Conservation (phyloP, 1,140 invertebrate genomes). For the Vollenhovia emeryi region DNA sequence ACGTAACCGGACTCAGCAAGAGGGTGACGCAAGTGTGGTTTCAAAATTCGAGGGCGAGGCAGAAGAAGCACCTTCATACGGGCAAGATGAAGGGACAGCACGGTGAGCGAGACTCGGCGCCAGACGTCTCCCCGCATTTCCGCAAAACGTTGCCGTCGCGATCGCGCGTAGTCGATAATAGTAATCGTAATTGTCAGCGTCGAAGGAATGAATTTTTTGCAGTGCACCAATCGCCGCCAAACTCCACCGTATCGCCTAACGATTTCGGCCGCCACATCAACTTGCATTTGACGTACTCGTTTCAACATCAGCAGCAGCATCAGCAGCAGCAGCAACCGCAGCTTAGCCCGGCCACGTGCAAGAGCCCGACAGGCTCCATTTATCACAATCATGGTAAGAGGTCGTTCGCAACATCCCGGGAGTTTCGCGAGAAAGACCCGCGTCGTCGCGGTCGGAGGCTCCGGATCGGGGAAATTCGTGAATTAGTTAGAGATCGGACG, state of each 20-base stretch:
- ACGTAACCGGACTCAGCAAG: constrained; percentile 98
- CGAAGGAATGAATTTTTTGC: constrained; percentile 43
- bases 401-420: neutral
- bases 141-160: neutral
- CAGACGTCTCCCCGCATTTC: constrained; percentile 34
- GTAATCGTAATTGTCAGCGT: constrained; percentile 1
- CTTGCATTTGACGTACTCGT: constrained; percentile 93
- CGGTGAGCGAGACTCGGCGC: constrained; percentile 58
- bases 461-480: neutral
- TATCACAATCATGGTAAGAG: constrained; percentile 80
- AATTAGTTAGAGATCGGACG: neutral
- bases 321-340: constrained; percentile 78
- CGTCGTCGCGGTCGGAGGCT: neutral
- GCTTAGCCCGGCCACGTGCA: constrained; percentile 77
- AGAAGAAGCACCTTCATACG: constrained; percentile 98
- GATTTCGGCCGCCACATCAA: constrained; percentile 92
- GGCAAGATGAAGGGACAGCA: constrained; percentile 90
- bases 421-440: neutral
- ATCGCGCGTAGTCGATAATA: neutral
- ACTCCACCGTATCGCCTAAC: constrained; percentile 74
- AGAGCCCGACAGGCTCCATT: constrained; percentile 79
- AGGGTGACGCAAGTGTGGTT: constrained; percentile 99
- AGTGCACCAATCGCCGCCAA: constrained; percentile 80
- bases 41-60: constrained; percentile 98
- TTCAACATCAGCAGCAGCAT: constrained; percentile 89